A percentile compares a stretch with the other conserved stretches of the same genome.
Evolutionary conservation across 1,140 invertebrate genomes (phyloP).

Genomic region (Microplitis demolitor): DNA sequence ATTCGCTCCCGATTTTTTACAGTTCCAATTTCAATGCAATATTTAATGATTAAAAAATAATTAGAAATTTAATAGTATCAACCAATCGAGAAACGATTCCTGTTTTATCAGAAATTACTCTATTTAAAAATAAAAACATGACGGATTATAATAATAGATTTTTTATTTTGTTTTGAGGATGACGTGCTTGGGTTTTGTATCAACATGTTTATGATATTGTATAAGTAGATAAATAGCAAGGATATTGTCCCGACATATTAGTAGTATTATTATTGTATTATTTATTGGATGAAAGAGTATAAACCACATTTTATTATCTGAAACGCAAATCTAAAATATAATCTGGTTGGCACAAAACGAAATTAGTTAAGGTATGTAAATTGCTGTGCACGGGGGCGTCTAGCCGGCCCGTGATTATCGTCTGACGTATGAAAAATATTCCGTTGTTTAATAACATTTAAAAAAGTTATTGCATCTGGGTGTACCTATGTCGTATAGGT

Average conservation of each 20-base stretch:
- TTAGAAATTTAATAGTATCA: no score
- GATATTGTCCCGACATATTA: conserved; percentile 7
- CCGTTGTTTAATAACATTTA: conserved; percentile 56
- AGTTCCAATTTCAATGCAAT: no score
- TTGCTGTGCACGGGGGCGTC: conserved; percentile 23
- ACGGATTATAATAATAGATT: no score
- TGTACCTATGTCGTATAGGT: conserved; percentile 57
- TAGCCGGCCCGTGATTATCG: conserved; percentile 23
- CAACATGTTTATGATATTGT: neutral
- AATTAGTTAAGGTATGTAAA: conserved; percentile 47
- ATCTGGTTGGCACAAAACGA: conserved; percentile 58
- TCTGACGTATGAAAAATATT: conserved; percentile 56
- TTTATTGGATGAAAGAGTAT: conserved; percentile 4
- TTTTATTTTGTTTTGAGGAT: no score
- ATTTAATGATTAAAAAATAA: no score
- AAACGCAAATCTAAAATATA: conserved; percentile 33
- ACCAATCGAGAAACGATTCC: no score
- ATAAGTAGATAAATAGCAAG: conserved; percentile 7
- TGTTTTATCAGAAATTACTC: no score
- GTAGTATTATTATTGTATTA: neutral
- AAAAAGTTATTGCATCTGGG: conserved; percentile 61
- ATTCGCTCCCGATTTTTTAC: no score
- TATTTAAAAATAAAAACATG: no score
- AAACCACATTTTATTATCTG: conserved; percentile 17
- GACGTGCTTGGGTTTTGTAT: neutral